phyloP scores from a whole-genome alignment of 2,888 invertebrate species.

The Hydroisotoma schaefferi region DNA sequence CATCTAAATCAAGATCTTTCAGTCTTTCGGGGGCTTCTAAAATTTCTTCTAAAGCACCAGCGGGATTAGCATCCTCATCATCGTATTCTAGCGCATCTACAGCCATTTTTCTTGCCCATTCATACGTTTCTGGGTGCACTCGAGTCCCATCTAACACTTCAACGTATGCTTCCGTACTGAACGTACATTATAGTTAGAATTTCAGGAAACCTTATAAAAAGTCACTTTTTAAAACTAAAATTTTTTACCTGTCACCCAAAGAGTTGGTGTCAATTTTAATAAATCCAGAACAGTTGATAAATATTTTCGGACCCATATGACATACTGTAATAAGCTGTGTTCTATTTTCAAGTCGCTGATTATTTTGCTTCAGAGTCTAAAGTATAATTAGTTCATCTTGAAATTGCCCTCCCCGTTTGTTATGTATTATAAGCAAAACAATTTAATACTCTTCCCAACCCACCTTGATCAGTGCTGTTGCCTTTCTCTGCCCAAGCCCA shows the following conservation, averaged over 20 bases:
- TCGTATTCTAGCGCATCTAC: slow-evolving; percentile 98
- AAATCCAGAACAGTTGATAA: slow-evolving; percentile 98
- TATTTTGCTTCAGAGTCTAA: slow-evolving; percentile 76
- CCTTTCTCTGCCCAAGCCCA: slow-evolving; percentile 93
- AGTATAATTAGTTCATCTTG: too few relatives aligned
- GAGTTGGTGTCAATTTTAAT: slow-evolving; percentile 97
- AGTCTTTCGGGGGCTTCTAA: slow-evolving; percentile 89
- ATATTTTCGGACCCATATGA: slow-evolving; percentile 97
- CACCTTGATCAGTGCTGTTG: slow-evolving; percentile 72
- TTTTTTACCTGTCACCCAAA: slow-evolving; percentile 68
- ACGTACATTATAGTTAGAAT: not conserved
- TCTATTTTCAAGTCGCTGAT: slow-evolving; percentile 86
- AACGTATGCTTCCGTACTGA: slow-evolving; percentile 83
- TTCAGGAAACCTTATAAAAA: not conserved
- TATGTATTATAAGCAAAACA: not conserved
- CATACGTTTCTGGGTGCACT: slow-evolving; percentile 98
- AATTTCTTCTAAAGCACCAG: slow-evolving; percentile 89
- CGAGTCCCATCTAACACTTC: slow-evolving; percentile 95
- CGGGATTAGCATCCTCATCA: slow-evolving; percentile 73
- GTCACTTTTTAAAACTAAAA: not conserved
- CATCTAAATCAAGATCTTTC: slow-evolving; percentile 95
- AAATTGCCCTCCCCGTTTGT: too few relatives aligned
- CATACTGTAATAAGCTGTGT: slow-evolving; percentile 92
- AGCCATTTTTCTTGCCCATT: slow-evolving; percentile 99
- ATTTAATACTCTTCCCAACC: slow-evolving; percentile 7